A percentile compares a stretch with the other conserved stretches of the same genome.
Conservation (phyloP, 1,140 invertebrate species). For the Helicoverpa zea region DNA sequence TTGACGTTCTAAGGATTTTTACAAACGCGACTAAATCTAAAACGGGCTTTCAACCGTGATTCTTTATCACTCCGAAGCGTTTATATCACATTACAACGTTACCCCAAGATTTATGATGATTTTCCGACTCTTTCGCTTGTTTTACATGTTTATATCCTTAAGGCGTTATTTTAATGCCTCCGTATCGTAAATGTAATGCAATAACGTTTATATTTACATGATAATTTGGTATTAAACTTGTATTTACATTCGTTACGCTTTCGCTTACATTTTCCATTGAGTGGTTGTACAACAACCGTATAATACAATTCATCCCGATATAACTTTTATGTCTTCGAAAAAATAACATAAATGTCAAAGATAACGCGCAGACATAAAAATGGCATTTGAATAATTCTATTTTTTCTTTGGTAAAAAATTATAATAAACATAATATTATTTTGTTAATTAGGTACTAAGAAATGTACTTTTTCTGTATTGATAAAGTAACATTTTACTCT, state of each 20-base stretch:
- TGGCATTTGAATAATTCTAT: slow-evolving; percentile 4
- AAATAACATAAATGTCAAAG: slow-evolving; percentile 16
- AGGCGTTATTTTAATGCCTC: slow-evolving; percentile 38
- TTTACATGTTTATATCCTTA: slow-evolving; percentile 53
- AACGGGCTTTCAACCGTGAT: slow-evolving; percentile 54
- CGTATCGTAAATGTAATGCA: slow-evolving; percentile 54
- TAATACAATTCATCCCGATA: slow-evolving; percentile 28
- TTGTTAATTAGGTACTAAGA: not conserved
- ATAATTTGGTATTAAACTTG: slow-evolving; percentile 51
- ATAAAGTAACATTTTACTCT: not conserved
- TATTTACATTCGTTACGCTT: slow-evolving; percentile 42
- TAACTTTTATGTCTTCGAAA: slow-evolving; percentile 44
- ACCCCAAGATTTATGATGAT: slow-evolving; percentile 68
- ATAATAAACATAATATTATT: not conserved
- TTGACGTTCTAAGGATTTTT: slow-evolving; percentile 72
- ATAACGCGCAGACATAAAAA: slow-evolving; percentile 18
- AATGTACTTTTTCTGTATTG: not conserved
- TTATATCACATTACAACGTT: slow-evolving; percentile 68
- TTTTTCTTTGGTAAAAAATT: slow-evolving; percentile 8
- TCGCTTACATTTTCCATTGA: slow-evolving; percentile 7
- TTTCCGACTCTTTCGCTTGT: slow-evolving; percentile 52
- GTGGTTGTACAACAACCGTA: not conserved
- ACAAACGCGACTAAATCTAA: slow-evolving; percentile 65
- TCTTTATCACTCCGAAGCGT: slow-evolving; percentile 69
- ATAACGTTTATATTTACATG: slow-evolving; percentile 61